Evolutionary conservation across 2,113 vertebrate species (phyloP).

Genomic region (Pterophyllum scalare): DNA sequence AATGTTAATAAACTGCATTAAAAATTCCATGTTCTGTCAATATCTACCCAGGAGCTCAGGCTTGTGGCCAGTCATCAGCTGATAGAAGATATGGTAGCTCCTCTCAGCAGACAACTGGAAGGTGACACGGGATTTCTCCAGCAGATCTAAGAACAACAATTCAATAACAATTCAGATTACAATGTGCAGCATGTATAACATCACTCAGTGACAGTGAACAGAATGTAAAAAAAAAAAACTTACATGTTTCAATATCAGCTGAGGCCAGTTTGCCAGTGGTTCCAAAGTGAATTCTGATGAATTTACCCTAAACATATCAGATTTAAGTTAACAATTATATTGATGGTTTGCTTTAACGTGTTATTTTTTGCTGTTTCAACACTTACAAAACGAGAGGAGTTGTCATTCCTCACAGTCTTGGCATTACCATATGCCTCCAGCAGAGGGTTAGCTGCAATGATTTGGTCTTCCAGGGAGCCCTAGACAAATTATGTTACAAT

Average conservation of each 20-base stretch:
- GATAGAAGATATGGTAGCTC: constrained; percentile 45
- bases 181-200: not conserved
- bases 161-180: not conserved
- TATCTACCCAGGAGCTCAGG: constrained; percentile 36
- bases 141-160: constrained; percentile 29
- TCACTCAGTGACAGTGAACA: not conserved
- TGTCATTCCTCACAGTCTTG: constrained; percentile 89
- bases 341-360: not conserved
- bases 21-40: not conserved
- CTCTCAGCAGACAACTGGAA: constrained; percentile 45
- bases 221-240: not conserved
- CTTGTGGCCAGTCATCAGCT: constrained; percentile 43
- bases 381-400: constrained; percentile 89
- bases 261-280: constrained; percentile 38
- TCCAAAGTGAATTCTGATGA: constrained; percentile 52
- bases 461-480: constrained; percentile 78
- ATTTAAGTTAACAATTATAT: not conserved
- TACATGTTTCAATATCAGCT: constrained; percentile 61
- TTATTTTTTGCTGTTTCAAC: not conserved
- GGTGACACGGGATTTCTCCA: constrained; percentile 48
- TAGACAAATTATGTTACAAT: not conserved
- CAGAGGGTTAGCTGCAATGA: constrained; percentile 81
- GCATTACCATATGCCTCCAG: constrained; percentile 88
- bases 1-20: not conserved
- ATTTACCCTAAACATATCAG: constrained; percentile 47